phyloP scores from a whole-genome alignment of 2,797 vertebrate genomes.

The Cossypha heuglini region DNA sequence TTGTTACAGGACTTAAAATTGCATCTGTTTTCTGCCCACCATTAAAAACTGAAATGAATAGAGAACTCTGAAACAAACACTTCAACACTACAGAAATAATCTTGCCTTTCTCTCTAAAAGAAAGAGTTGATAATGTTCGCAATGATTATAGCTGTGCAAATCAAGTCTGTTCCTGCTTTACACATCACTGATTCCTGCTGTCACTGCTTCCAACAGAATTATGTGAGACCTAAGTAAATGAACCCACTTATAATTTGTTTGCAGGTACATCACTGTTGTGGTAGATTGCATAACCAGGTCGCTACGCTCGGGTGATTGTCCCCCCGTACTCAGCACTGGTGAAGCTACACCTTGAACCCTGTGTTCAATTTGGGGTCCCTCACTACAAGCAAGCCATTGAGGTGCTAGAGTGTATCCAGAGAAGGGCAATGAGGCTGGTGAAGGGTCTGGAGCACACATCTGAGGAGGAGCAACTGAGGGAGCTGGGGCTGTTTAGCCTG shows the following conservation, averaged over 20 bases:
- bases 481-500: neutral
- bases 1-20: neutral
- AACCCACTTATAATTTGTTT: neutral
- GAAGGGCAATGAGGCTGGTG: neutral
- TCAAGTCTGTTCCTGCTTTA: neutral
- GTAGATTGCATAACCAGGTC: neutral
- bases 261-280: neutral
- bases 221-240: neutral
- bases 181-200: neutral
- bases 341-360: rapidly evolving
- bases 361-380: neutral
- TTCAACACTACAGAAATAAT: neutral
- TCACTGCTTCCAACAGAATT: neutral
- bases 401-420: rapidly evolving
- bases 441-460: neutral
- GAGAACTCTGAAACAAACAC: neutral
- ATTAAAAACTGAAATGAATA: neutral
- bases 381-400: neutral
- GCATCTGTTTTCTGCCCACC: neutral
- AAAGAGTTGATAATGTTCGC: neutral
- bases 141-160: neutral
- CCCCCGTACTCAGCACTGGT: too few relatives aligned
- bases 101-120: neutral
- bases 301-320: rapidly evolving
- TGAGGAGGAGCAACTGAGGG: neutral